Percentiles rank a stretch among this genome's conserved stretches.
Evolutionary conservation across 1,140 invertebrate species (phyloP).

Genomic region (Saccostrea glomerata): DNA sequence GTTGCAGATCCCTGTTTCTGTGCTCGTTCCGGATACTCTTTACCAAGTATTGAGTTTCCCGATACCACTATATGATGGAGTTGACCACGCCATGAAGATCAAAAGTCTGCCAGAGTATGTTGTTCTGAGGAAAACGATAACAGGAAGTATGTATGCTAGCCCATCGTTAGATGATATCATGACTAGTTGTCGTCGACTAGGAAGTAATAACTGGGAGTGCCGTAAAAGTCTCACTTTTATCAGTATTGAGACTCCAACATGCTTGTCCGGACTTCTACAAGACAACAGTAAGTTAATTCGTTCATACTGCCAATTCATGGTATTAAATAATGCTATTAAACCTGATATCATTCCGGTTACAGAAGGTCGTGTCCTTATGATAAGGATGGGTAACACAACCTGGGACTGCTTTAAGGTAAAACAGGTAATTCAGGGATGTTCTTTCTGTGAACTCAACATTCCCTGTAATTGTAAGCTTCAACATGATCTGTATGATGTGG

Average conservation of each 20-base stretch:
- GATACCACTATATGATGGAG: neutral
- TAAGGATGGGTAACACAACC: neutral
- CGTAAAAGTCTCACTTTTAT: neutral
- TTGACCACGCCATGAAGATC: neutral
- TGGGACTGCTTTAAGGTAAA: neutral
- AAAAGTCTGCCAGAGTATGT: neutral
- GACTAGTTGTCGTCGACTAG: neutral
- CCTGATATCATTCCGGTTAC: neutral
- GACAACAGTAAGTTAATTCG: neutral
- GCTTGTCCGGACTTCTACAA: neutral
- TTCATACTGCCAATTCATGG: neutral
- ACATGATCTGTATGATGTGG: neutral
- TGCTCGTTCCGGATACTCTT: neutral
- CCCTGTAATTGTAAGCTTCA: neutral
- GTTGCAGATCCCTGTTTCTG: neutral
- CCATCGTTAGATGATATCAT: neutral
- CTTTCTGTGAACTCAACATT: neutral
- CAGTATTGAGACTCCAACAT: constrained; percentile 3
- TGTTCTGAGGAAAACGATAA: neutral
- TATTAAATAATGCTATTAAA: neutral
- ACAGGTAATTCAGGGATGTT: neutral
- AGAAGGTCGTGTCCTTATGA: neutral
- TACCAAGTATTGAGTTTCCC: neutral
- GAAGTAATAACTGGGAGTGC: neutral
- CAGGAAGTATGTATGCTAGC: neutral